Conservation (phyloP, 2,797 vertebrate species). For the Falco novaeseelandiae region DNA sequence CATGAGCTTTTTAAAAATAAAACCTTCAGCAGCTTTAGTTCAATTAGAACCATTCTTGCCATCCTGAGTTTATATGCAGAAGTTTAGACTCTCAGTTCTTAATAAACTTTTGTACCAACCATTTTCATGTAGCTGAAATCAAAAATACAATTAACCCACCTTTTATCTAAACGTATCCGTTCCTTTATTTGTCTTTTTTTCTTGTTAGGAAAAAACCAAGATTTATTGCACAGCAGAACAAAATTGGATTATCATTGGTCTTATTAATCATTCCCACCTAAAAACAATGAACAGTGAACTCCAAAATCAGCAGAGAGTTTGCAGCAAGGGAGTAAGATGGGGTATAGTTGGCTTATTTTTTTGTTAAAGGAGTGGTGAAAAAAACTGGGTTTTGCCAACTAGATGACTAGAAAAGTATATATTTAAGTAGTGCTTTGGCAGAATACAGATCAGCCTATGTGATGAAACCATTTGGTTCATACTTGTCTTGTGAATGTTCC, state of each 20-base stretch:
- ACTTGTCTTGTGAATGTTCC: neutral
- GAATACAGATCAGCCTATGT: neutral
- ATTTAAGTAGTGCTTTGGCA: neutral
- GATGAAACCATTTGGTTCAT: neutral
- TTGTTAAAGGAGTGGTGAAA: neutral
- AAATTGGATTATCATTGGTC: neutral
- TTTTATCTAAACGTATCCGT: neutral
- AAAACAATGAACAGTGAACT: neutral
- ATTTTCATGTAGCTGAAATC: neutral
- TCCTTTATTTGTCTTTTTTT: neutral
- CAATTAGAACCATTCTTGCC: constrained; percentile 51
- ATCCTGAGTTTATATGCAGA: constrained; percentile 15
- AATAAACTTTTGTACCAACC: neutral
- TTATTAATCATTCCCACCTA: neutral
- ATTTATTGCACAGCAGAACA: neutral
- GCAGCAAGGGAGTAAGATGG: neutral
- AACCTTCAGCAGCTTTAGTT: constrained; percentile 63
- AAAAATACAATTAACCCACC: neutral
- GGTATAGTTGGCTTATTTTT: neutral
- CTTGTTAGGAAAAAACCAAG: neutral
- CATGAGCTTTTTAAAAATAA: constrained; percentile 67
- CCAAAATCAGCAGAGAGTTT: neutral
- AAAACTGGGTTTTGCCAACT: fast-evolving
- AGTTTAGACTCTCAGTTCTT: constrained; percentile 4
- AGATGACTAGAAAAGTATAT: neutral